These are phyloP conservation scores for Parazoanthus darwini DNA, from an alignment of 92 coral and sea anemone species.

Conservation along the genomic window DNA sequence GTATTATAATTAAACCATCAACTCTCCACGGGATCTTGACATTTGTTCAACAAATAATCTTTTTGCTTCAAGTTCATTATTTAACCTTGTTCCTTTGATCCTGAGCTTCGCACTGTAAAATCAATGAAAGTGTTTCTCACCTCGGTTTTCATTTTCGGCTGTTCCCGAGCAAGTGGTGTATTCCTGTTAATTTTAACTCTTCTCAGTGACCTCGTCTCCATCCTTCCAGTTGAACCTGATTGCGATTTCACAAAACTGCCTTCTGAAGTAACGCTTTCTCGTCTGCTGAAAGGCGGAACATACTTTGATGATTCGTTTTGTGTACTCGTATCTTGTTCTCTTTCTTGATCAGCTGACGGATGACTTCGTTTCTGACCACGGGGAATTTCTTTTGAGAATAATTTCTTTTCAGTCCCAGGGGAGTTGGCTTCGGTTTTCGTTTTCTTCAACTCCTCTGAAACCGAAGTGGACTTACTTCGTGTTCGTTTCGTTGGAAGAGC, in stretches of 20 bases:
- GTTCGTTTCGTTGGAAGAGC: not conserved
- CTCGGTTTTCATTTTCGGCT: constrained; percentile 1
- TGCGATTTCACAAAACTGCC: not conserved
- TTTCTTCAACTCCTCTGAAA: not conserved
- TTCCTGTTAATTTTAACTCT: constrained; percentile 7
- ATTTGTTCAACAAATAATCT: too few relatives aligned
- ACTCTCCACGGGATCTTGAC: too few relatives aligned
- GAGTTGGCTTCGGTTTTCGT: not conserved
- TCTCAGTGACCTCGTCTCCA: constrained; percentile 7
- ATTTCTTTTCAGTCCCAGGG: constrained; percentile 16
- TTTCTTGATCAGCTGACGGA: not conserved
- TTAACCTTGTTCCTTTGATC: too few relatives aligned
- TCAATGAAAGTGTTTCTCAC: not conserved
- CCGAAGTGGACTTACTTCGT: not conserved
- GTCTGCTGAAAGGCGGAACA: constrained; percentile 61
- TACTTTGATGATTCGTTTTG: constrained; percentile 37
- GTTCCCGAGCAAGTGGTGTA: not conserved
- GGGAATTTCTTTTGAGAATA: constrained; percentile 7
- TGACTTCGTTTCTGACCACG: not conserved
- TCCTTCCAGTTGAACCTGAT: not conserved
- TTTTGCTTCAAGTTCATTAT: too few relatives aligned
- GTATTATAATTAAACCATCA: too few relatives aligned
- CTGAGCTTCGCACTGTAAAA: not conserved
- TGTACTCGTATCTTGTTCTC: not conserved
- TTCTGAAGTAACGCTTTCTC: constrained; percentile 6